Evolutionary conservation across 2,797 vertebrate genomes (phyloP).

Genomic region (Poeciliopsis turneri): DNA sequence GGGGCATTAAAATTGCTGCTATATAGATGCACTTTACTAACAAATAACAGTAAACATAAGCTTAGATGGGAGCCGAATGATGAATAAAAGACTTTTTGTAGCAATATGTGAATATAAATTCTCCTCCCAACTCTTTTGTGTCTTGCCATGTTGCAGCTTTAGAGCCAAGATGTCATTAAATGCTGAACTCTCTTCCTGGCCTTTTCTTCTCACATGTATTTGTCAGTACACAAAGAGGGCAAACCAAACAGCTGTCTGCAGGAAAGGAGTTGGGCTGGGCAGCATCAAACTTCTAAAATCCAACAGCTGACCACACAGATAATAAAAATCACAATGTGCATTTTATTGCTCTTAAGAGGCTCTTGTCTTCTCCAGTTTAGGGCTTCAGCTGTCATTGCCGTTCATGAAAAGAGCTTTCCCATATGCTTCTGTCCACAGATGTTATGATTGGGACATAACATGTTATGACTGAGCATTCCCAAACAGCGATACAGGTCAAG

Average conservation of each 20-base stretch:
- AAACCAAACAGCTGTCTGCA: slow-evolving; percentile 61
- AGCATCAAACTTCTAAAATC: slow-evolving; percentile 69
- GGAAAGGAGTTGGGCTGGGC: slow-evolving; percentile 60
- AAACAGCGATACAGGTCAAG: slow-evolving; percentile 69
- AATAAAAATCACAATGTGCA: slow-evolving; percentile 72
- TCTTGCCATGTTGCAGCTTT: slow-evolving; percentile 42
- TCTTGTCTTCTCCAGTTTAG: slow-evolving; percentile 56
- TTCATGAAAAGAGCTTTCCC: slow-evolving; percentile 71
- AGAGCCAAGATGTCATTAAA: slow-evolving; percentile 57
- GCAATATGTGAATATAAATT: slow-evolving; percentile 55
- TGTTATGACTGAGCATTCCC: slow-evolving; percentile 76
- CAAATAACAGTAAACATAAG: slow-evolving; percentile 25
- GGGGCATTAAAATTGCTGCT: slow-evolving; percentile 17
- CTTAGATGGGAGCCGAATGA: slow-evolving; percentile 5
- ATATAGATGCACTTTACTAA: slow-evolving; percentile 11
- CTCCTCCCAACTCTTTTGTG: slow-evolving; percentile 69
- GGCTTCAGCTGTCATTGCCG: slow-evolving; percentile 68
- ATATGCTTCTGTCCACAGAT: slow-evolving; percentile 78
- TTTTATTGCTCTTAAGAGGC: slow-evolving; percentile 69
- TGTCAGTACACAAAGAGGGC: slow-evolving; percentile 55
- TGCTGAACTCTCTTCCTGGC: slow-evolving; percentile 55
- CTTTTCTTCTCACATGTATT: slow-evolving; percentile 74
- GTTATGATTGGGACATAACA: slow-evolving; percentile 75
- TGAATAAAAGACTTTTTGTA: slow-evolving; percentile 13
- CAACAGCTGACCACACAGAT: slow-evolving; percentile 72